These are phyloP conservation scores for Drosophila ficusphila DNA, from an alignment of 1,140 invertebrate genomes.

Conservation along the genomic window DNA sequence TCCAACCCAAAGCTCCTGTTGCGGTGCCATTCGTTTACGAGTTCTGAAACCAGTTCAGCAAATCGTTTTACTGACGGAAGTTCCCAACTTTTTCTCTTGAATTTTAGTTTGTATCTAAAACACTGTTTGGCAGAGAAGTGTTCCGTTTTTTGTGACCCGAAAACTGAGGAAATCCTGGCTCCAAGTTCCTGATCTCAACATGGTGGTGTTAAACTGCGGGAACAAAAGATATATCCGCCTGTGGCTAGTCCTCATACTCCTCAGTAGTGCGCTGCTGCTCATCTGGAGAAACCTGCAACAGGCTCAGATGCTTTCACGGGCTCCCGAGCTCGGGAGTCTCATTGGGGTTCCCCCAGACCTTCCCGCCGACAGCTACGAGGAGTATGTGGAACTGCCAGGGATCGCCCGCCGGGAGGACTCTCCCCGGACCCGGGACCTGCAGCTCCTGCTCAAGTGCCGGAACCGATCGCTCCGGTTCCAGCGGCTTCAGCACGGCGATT, in stretches of 20 bases:
- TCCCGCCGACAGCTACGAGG: not conserved
- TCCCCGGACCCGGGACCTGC: slow-evolving; percentile 30
- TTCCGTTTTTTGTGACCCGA: not conserved
- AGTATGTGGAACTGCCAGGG: not conserved
- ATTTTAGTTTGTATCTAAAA: not conserved
- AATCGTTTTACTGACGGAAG: not conserved
- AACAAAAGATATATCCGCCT: slow-evolving; percentile 22
- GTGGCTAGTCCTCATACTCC: slow-evolving; percentile 27
- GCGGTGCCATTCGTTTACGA: too few species aligned
- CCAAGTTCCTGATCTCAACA: not conserved
- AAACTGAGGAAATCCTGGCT: not conserved
- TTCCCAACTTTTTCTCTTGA: not conserved
- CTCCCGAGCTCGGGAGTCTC: not conserved
- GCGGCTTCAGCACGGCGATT: slow-evolving; percentile 91
- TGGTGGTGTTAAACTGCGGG: not conserved
- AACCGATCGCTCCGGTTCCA: slow-evolving; percentile 86
- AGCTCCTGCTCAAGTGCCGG: slow-evolving; percentile 85
- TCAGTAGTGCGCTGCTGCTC: slow-evolving; percentile 19
- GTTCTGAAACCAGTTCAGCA: not conserved
- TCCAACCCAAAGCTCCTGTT: not conserved
- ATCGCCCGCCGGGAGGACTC: not conserved
- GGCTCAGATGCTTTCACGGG: not conserved
- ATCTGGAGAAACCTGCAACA: slow-evolving; percentile 38
- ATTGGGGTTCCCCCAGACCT: not conserved
- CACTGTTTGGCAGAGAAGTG: not conserved